A percentile compares a stretch with the other conserved stretches of the same genome.
phyloP scores from a whole-genome alignment of 2,113 vertebrate species.

The Fulica atra region DNA sequence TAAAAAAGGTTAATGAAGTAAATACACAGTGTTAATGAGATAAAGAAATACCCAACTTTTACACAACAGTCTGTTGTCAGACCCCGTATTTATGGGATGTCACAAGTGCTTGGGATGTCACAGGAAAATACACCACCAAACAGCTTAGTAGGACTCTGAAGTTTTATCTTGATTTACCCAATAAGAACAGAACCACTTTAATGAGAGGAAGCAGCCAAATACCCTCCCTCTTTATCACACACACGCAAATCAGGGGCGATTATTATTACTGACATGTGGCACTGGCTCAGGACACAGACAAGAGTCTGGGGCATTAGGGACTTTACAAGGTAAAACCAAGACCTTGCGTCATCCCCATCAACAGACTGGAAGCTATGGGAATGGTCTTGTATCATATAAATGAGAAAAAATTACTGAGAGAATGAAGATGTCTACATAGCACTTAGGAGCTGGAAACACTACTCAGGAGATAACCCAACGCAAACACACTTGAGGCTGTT shows the following conservation, averaged over 20 bases:
- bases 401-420: not conserved
- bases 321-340: not conserved
- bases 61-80: not conserved
- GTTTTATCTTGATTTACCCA: not conserved
- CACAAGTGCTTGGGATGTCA: too few relatives aligned
- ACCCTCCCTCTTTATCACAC: not conserved
- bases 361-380: not conserved
- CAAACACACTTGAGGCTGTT: not conserved
- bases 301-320: not conserved
- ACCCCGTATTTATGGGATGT: not conserved
- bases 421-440: not conserved
- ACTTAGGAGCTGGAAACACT: not conserved
- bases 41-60: not conserved
- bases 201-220: slow-evolving; percentile 7
- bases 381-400: not conserved
- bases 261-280: not conserved
- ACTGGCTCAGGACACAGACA: not conserved
- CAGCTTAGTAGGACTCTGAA: not conserved
- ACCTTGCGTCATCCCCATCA: not conserved
- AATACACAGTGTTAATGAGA: not conserved
- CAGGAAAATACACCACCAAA: not conserved
- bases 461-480: not conserved
- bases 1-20: not conserved
- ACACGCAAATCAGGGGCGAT: not conserved
- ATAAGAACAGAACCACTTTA: not conserved